phyloP scores from a whole-genome alignment of 2,797 vertebrate species.

The Gambelia wislizenii region DNA sequence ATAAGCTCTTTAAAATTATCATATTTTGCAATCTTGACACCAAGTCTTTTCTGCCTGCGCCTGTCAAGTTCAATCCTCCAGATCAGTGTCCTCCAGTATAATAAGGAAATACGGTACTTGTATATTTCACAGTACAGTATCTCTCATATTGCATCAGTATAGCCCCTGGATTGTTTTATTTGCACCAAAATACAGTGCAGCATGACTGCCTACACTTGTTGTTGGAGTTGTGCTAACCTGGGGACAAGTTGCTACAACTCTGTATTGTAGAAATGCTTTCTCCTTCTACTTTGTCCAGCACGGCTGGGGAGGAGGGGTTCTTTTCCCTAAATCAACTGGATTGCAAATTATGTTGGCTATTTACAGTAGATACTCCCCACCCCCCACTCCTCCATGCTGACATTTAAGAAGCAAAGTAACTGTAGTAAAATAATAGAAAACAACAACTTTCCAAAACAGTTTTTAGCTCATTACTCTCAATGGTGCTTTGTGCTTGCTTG shows the following conservation, averaged over 20 bases:
- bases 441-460: conserved; percentile 27
- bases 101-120: neutral
- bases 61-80: neutral
- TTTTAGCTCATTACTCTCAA: conserved; percentile 36
- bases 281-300: no score
- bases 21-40: neutral
- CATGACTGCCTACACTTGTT: neutral
- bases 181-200: no score
- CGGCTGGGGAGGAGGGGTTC: no score
- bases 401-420: conserved; percentile 11
- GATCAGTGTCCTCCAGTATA: neutral
- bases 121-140: neutral
- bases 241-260: neutral
- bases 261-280: neutral
- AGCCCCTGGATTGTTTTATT: neutral
- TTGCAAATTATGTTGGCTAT: conserved; percentile 18
- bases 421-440: conserved; percentile 19
- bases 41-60: neutral
- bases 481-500: conserved; percentile 33
- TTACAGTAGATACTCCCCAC: neutral
- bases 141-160: neutral
- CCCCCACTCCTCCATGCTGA: neutral
- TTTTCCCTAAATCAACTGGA: conserved; percentile 32
- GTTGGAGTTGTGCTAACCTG: neutral
- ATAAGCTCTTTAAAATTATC: neutral